Conservation (phyloP, 1,140 invertebrate species). For the Bilobella aurantiaca region DNA sequence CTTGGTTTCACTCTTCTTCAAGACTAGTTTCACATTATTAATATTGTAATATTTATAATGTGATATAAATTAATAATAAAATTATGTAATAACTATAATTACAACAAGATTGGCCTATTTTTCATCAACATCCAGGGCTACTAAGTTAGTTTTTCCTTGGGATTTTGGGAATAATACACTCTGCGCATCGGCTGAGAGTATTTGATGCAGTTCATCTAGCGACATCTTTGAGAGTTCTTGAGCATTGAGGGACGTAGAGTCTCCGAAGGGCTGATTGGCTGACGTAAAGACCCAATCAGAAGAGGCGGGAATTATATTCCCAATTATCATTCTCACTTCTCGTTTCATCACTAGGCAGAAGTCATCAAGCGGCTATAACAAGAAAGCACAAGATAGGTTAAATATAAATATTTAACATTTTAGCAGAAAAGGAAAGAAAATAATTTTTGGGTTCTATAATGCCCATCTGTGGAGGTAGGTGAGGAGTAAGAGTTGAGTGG, state of each 20-base stretch:
- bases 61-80: too few relatives aligned
- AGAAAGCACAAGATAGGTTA: too few relatives aligned
- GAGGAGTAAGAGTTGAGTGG: too few relatives aligned
- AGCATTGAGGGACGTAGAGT: background rate
- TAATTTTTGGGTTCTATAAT: too few relatives aligned
- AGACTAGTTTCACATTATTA: too few relatives aligned
- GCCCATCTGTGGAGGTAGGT: too few relatives aligned
- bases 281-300: slow-evolving; percentile 21
- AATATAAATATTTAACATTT: too few relatives aligned
- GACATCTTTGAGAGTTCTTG: slow-evolving; percentile 11
- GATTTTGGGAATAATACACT: background rate
- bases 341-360: slow-evolving; percentile 27
- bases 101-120: background rate
- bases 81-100: too few relatives aligned
- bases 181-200: background rate
- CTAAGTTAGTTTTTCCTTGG: background rate
- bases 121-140: background rate
- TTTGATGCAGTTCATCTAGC: slow-evolving; percentile 20
- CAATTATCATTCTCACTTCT: slow-evolving; percentile 26
- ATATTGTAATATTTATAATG: too few relatives aligned
- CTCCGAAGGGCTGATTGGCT: slow-evolving; percentile 22
- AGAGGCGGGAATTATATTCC: slow-evolving; percentile 15
- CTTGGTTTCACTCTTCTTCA: too few relatives aligned
- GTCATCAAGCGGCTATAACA: slow-evolving; percentile 26
- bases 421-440: too few relatives aligned